These are phyloP conservation scores for Glaucomys volans DNA, from an alignment of 2,113 vertebrate species.

Conservation along the genomic window DNA sequence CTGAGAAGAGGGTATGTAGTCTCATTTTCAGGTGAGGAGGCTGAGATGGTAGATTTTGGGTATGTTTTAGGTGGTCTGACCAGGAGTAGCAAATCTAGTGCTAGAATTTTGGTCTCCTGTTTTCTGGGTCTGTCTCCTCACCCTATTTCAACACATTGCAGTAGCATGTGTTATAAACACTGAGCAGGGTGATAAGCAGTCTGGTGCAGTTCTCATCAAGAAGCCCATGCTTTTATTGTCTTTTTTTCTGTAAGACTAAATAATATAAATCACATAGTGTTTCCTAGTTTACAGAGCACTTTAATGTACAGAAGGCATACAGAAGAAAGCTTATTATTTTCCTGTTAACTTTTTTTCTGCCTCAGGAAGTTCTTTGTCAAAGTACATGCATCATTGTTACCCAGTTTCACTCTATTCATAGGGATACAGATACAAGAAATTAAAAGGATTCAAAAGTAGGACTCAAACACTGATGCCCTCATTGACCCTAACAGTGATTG, in stretches of 20 bases:
- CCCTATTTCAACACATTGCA: neutral
- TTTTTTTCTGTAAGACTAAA: neutral
- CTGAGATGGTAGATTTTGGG: neutral
- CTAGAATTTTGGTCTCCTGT: neutral
- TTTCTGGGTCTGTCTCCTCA: neutral
- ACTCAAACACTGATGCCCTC: neutral
- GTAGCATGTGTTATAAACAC: neutral
- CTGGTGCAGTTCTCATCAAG: neutral
- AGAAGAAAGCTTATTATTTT: neutral
- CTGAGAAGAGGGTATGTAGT: neutral
- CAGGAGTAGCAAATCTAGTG: conserved; percentile 3
- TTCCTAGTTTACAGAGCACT: neutral
- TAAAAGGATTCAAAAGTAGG: neutral
- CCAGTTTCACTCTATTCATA: neutral
- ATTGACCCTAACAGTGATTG: neutral
- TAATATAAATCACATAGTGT: neutral
- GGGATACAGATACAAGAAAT: neutral
- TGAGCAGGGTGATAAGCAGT: neutral
- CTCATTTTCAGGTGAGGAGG: neutral
- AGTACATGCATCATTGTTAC: neutral
- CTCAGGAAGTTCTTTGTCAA: neutral
- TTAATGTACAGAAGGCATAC: neutral
- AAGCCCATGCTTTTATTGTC: neutral
- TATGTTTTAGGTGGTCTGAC: neutral
- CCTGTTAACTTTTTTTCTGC: neutral